Evolutionary conservation across 35 echinoderm and acorn worm species (phyloP), one percentile per base, ranked within the genome.

Genomic region (Patiria miniata): DNA sequence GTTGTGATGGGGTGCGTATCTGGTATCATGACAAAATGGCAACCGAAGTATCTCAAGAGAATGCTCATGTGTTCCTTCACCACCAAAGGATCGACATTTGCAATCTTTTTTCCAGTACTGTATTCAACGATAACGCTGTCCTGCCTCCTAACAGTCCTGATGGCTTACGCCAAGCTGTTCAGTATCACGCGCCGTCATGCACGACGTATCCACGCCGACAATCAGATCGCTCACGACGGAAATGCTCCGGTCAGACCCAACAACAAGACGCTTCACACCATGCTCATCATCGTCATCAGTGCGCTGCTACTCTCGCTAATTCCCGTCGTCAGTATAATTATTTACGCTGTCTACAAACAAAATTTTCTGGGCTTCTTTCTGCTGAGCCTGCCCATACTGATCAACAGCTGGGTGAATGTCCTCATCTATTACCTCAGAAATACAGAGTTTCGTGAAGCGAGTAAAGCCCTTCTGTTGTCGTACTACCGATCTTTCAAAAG

Each of bases 341-440:
- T 73, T 28, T 7, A 73, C 26, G 14, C 26, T 1, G 65, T 26
- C 26, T 1, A 15, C 26, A 73, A 28, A 10, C 14, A 7, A 2
- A 73, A 30, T 12, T 14, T 28, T 16, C 0, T 6, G 19, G 7
- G 19, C 23, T 34, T 73, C 26, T 73, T 73, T 15, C 26, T 73
- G 65, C 34, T 73, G 1, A 10, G 14, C 10, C 29, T 73, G 34
- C 65, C 65, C 34, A 26, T 34, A 28, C 65, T 73, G 29, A 73
- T 23, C 2, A 30, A 32, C 65, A 73, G 65, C 34, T 73, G 65
- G 65, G 14, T 73, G 26, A 73, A 73, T 15, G 2, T 23, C 19
- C 14, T 73, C 65, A 34, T 73, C 29, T 73, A 73, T 73, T 73
- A 73, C 65, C 65, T 73, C 65, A 73, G 65, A 34, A 73, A 73